Evolutionary conservation across 1,140 invertebrate species (phyloP).

Genomic region (Zaprionus gabonicus): DNA sequence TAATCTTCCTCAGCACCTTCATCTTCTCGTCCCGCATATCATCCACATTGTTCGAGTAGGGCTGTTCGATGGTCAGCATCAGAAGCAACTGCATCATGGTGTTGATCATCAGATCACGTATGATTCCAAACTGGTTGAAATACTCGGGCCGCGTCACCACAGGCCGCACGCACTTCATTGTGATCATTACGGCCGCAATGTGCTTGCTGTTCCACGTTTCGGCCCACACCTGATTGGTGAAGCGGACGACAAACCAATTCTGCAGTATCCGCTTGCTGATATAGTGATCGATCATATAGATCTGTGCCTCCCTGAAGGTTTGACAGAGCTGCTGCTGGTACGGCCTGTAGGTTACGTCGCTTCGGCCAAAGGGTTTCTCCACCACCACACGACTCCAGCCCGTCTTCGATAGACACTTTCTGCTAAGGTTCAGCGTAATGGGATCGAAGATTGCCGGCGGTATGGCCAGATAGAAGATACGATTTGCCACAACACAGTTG

Average conservation of each 20-base stretch:
- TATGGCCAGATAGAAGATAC: slow-evolving; percentile 64
- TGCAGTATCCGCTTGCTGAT: slow-evolving; percentile 56
- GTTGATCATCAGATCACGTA: slow-evolving; percentile 67
- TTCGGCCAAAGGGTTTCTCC: slow-evolving; percentile 66
- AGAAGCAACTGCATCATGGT: slow-evolving; percentile 65
- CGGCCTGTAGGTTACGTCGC: slow-evolving; percentile 45
- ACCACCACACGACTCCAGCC: slow-evolving; percentile 57
- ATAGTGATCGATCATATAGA: slow-evolving; percentile 67
- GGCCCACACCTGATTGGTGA: slow-evolving; percentile 55
- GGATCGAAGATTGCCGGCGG: slow-evolving; percentile 55
- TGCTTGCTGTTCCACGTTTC: slow-evolving; percentile 59
- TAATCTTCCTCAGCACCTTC: slow-evolving; percentile 49
- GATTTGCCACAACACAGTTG: slow-evolving; percentile 46
- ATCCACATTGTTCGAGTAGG: slow-evolving; percentile 49
- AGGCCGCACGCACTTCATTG: slow-evolving; percentile 52
- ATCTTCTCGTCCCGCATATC: slow-evolving; percentile 57
- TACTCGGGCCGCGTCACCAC: slow-evolving; percentile 51
- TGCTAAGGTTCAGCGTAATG: slow-evolving; percentile 46
- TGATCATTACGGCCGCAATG: slow-evolving; percentile 65
- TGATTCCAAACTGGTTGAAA: slow-evolving; percentile 65
- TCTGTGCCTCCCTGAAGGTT: slow-evolving; percentile 64
- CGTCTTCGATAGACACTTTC: slow-evolving; percentile 51
- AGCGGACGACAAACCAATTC: slow-evolving; percentile 59
- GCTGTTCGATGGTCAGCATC: slow-evolving; percentile 65
- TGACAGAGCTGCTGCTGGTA: slow-evolving; percentile 59